Conservation (phyloP, 2,113 vertebrate genomes). For the Dipodomys ordii region DNA sequence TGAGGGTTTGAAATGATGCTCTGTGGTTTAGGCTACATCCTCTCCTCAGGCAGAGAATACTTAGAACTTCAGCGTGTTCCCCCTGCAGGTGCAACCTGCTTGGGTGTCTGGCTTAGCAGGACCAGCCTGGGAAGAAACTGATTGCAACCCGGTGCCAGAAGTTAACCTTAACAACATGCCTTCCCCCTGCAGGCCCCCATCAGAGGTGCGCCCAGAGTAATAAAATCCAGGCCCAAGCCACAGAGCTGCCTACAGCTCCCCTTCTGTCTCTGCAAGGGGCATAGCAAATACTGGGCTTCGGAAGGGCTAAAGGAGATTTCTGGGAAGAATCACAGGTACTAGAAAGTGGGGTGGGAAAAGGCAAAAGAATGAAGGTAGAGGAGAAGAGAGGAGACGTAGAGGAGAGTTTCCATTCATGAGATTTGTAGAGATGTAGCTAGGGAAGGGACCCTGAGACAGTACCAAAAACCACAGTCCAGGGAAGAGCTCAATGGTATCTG, state of each 20-base stretch:
- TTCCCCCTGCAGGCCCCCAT: neutral
- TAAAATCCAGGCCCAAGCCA: neutral
- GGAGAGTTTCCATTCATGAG: neutral
- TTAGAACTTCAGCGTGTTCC: too few species aligned
- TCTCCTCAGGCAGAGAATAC: neutral
- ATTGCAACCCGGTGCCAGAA: neutral
- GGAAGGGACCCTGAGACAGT: slow-evolving; percentile 55
- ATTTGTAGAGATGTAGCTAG: neutral
- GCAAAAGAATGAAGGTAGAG: neutral
- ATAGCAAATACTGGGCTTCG: neutral
- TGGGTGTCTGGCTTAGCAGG: neutral
- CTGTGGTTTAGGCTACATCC: neutral
- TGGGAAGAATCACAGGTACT: neutral
- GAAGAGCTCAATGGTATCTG: neutral
- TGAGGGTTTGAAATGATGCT: neutral
- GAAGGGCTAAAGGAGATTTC: neutral
- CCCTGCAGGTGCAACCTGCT: neutral
- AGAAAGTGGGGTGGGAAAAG: neutral
- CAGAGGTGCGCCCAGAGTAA: too few species aligned
- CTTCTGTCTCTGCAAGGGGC: neutral
- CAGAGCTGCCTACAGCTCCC: neutral
- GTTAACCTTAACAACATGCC: neutral
- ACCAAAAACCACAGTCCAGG: slow-evolving; percentile 26
- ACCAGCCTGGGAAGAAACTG: neutral
- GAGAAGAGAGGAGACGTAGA: neutral